phyloP scores from a whole-genome alignment of 2,113 vertebrate species.

The Alethe castanea region DNA sequence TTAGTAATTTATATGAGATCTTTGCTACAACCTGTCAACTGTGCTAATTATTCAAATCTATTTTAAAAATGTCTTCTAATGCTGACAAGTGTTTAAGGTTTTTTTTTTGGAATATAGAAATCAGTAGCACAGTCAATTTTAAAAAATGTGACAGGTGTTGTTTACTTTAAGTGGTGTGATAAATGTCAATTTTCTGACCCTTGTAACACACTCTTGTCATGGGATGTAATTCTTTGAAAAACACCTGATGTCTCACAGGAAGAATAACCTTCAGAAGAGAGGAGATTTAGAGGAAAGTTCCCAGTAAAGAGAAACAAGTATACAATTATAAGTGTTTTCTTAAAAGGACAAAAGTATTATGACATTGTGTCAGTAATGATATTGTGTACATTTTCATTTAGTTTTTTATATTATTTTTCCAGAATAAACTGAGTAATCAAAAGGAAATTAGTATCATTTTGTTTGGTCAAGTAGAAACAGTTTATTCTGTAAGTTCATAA shows the following conservation, averaged over 20 bases:
- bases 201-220: background rate
- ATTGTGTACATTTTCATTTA: background rate
- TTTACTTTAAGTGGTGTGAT: background rate
- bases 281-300: background rate
- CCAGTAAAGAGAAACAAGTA: background rate
- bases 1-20: background rate
- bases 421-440: background rate
- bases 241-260: background rate
- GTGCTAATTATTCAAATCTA: constrained; percentile 1
- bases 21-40: background rate
- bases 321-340: background rate
- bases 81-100: background rate
- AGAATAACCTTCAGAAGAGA: background rate
- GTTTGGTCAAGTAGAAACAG: background rate
- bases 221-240: background rate
- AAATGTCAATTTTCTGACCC: background rate
- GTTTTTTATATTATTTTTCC: background rate
- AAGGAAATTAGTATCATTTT: background rate
- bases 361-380: background rate
- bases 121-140: background rate
- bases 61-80: background rate
- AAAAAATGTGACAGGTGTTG: background rate
- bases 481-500: background rate
- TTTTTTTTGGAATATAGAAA: background rate
- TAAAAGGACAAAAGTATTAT: background rate